phyloP scores from a whole-genome alignment of 2,113 vertebrate genomes.

The Platichthys stellatus region DNA sequence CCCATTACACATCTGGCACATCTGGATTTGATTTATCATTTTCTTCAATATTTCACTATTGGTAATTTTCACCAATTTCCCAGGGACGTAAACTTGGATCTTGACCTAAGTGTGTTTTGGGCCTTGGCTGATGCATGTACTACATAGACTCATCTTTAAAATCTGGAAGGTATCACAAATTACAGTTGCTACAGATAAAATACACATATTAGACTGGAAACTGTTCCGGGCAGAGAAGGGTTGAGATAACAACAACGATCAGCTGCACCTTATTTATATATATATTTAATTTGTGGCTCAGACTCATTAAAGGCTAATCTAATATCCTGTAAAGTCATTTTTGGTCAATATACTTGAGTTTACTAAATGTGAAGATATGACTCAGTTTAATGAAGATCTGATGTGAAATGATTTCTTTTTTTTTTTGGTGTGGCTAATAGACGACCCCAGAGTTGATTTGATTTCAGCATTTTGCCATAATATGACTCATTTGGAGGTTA shows the following conservation, averaged over 20 bases:
- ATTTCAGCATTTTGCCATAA: constrained; percentile 4
- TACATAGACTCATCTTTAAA: no score
- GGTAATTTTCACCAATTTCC: no score
- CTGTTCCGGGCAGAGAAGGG: no score
- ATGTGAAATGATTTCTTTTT: neutral
- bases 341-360: neutral
- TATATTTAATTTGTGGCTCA: constrained; percentile 4
- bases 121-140: no score
- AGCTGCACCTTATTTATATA: neutral
- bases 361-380: neutral
- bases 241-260: neutral
- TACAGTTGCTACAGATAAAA: neutral
- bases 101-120: no score
- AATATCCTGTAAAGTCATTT: constrained; percentile 14
- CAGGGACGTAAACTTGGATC: no score
- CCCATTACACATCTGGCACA: no score
- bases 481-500: constrained; percentile 34
- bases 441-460: constrained; percentile 5
- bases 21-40: no score
- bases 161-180: no score
- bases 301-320: constrained; percentile 2
- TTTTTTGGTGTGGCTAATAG: no score
- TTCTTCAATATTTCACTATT: no score
- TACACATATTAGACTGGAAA: neutral
- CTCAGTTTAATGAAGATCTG: neutral